Percentiles rank a stretch among this genome's conserved stretches.
Conservation (phyloP, 2,888 invertebrate genomes). For the Tubulanus polymorphus region DNA sequence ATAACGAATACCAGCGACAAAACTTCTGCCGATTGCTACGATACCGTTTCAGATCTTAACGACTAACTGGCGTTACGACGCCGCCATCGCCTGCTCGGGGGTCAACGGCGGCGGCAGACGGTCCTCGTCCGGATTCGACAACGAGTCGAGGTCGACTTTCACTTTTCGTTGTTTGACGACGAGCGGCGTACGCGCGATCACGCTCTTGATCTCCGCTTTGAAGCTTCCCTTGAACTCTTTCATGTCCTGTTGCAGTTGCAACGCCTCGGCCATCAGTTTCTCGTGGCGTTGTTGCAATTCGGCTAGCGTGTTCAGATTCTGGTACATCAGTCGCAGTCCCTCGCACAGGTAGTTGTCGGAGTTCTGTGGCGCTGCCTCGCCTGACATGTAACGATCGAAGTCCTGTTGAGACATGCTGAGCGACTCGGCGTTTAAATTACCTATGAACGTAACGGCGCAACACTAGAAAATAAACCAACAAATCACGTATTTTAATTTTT, state of each 20-base stretch:
- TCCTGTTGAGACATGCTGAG: slow-evolving; percentile 86
- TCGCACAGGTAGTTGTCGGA: slow-evolving; percentile 64
- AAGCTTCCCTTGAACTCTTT: slow-evolving; percentile 73
- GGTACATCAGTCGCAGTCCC: slow-evolving; percentile 76
- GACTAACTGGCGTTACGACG: too few species aligned
- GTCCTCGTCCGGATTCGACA: slow-evolving; percentile 56
- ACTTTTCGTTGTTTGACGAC: slow-evolving; percentile 42
- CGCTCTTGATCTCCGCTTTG: slow-evolving; percentile 66
- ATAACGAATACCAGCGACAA: too few species aligned
- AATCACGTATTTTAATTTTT: neutral
- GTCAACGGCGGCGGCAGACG: slow-evolving; percentile 59
- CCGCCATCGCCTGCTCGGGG: slow-evolving; percentile 49
- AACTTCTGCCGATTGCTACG: too few species aligned
- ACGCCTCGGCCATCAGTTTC: slow-evolving; percentile 63
- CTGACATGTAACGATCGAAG: slow-evolving; percentile 90
- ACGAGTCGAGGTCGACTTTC: slow-evolving; percentile 64
- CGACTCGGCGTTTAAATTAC: slow-evolving; percentile 90
- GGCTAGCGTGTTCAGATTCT: slow-evolving; percentile 69
- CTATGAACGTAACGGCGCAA: slow-evolving; percentile 96
- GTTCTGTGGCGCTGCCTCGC: slow-evolving; percentile 79
- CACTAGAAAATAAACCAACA: slow-evolving; percentile 63
- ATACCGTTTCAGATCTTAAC: too few species aligned
- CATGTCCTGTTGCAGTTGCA: slow-evolving; percentile 66
- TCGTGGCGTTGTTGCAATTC: slow-evolving; percentile 66
- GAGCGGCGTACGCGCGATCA: slow-evolving; percentile 69